A percentile compares a stretch with the other conserved stretches of the same genome.
These are phyloP conservation scores for Gobio gobio DNA, from an alignment of 2,113 vertebrate genomes.

Conservation along the genomic window DNA sequence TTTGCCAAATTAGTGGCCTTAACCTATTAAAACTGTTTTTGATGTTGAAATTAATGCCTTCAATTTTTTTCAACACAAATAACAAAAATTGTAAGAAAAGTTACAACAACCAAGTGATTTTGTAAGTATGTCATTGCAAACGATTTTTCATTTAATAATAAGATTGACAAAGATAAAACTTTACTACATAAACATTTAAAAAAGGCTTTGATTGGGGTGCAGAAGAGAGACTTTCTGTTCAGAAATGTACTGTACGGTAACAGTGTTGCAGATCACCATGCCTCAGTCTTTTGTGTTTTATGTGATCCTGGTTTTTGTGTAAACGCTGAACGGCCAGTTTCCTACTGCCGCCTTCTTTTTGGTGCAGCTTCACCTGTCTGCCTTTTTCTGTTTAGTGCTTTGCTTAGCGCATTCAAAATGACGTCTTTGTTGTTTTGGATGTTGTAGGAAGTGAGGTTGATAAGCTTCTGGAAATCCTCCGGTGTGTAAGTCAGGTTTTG, in stretches of 20 bases:
- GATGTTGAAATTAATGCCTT: too few species aligned
- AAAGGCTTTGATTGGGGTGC: neutral
- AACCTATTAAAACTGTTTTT: too few species aligned
- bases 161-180: neutral
- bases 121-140: neutral
- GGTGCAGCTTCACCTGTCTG: neutral
- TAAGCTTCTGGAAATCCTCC: conserved; percentile 76
- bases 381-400: conserved; percentile 62
- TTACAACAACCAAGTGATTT: neutral
- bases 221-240: neutral
- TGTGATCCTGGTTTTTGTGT: neutral
- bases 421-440: conserved; percentile 75
- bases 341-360: neutral
- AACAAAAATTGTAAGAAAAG: too few species aligned
- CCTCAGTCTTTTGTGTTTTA: neutral
- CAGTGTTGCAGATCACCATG: neutral
- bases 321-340: neutral
- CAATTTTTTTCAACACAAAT: too few species aligned
- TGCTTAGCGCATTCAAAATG: conserved; percentile 69
- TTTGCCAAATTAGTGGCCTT: too few species aligned
- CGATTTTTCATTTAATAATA: neutral
- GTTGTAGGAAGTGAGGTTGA: conserved; percentile 78
- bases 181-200: neutral
- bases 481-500: conserved; percentile 75
- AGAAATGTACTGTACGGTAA: neutral